Evolutionary conservation across 64 coral and sea anemone species (phyloP), one percentile per base, ranked within the genome.

Genomic region (Catalaphyllia jardinei): DNA sequence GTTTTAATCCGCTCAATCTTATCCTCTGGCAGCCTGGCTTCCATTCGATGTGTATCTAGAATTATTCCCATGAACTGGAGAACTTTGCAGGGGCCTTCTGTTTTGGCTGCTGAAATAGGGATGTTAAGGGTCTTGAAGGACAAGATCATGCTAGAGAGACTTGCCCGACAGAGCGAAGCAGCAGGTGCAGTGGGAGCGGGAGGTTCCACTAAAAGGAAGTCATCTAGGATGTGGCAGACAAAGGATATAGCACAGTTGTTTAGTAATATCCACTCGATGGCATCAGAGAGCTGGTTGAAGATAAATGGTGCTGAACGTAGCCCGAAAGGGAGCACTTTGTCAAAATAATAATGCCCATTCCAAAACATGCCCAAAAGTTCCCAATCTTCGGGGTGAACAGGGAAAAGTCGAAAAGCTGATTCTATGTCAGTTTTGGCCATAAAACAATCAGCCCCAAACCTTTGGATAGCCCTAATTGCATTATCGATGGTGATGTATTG

Each of bases 161-260:
- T 89, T 51, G 54, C 72, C 35, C 57, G 87, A 79, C 87, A 89
- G 35, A 79, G 52, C 11, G 73, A 78, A 22, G 71, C 60, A 1
- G 71, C 30, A 51, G 76, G 88, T 27, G 60, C 6, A 2, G 61
- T 67, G 12, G 65, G 17, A 22, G 9, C 25, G 29, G 73, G 67
- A 24, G 87, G 87, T 46, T 88, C 74, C 4, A 77, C 51, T 19
- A 92, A 10, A 62, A 92, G 30, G 20, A 92, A 92, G 38, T 92
- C 90, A 78, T 92, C 90, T 31, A 86, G n/a, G 52, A 92, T 92
- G 75, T 86, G 90, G 38, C 90, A 78, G 17, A 55, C 90, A 92
- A 69, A 89, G 50, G 77, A 80, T 31, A 89, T 89, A 4, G 18
- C 2, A 54, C 76, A 89, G 3, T 89, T 89, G 46, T 89, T 89